Evolutionary conservation across 2,888 invertebrate genomes (phyloP), one percentile per base, ranked within the genome.

Genomic region (Stomorhina lunata): DNA sequence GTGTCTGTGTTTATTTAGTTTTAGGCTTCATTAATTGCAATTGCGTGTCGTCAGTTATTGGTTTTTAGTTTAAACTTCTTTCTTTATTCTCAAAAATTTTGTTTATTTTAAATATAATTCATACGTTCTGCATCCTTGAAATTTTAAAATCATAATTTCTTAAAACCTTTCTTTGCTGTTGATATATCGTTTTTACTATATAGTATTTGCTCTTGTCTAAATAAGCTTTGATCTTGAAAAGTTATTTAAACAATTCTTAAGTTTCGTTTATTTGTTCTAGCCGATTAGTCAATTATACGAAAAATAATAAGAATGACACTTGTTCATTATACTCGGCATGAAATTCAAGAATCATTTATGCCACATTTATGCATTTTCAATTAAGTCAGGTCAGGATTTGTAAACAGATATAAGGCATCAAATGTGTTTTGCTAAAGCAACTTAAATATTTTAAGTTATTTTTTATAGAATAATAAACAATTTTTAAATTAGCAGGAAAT

Each of bases 11-110:
- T 84, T 81, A 71, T 77, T 80, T 76, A 78, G 71, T 76, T 81
- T 83, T 80, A 73, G 77, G 80, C 78, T 80, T 85, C 89, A 88
- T 88, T 88, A 88, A 89, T 88, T 88, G 89, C 89, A 89, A 89
- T 88, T 88, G 88, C 88, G 88, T 88, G 88, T 88, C 88, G 84
- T 81, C 79, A 76, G 75, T 79, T 82, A 82, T 82, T 79, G 82
- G 59, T 75, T 82, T 68, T 76, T 32, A 59, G 66, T 68, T 76
- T 32, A 59, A 59, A 32, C 17, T 76, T 69, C 34, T 40, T 34
- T 57, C 63, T 43, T 45, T 69, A 27, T 68, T 61, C 45, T 72
- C 59, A 4, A 59, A 69, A 63, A 43, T 75, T 65, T 57, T 71
- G 63, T 63, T 78, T 63, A 53, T 34, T 40, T 53, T 73, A 34